phyloP scores from a whole-genome alignment of 2,888 invertebrate species.

The Atethmia centrago region DNA sequence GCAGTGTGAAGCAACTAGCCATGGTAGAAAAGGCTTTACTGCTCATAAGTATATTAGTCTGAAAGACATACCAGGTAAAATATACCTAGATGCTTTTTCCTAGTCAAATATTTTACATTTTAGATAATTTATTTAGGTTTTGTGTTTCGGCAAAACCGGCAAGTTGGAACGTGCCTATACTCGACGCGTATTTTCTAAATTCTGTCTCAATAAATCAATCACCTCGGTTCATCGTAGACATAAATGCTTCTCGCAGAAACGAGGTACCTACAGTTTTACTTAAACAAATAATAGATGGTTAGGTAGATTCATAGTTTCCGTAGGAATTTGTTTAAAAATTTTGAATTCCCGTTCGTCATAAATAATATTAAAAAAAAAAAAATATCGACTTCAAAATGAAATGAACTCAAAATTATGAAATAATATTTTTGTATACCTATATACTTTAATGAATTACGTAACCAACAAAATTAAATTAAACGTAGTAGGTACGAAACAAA shows the following conservation, averaged over 20 bases:
- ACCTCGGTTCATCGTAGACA: conserved; percentile 14
- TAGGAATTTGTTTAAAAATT: background rate
- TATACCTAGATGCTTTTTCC: too few species aligned
- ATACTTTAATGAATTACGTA: too few species aligned
- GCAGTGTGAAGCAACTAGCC: too few species aligned
- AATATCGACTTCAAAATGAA: too few species aligned
- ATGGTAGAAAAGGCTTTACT: too few species aligned
- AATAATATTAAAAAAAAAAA: too few species aligned
- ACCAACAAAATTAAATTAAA: too few species aligned
- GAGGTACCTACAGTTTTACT: background rate
- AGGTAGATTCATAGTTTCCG: background rate
- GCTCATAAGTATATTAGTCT: too few species aligned
- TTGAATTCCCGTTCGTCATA: background rate
- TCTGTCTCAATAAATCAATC: conserved; percentile 46
- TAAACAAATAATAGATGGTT: conserved; percentile 23
- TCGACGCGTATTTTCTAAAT: conserved; percentile 11
- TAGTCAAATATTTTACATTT: background rate
- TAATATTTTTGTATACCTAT: too few species aligned
- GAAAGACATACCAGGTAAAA: too few species aligned
- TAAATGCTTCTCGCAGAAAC: conserved; percentile 19
- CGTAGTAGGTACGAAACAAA: too few species aligned
- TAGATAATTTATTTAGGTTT: conserved; percentile 22
- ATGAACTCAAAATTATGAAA: too few species aligned
- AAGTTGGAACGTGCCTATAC: background rate
- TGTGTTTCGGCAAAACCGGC: background rate